phyloP scores from a whole-genome alignment of 2,797 vertebrate genomes.

The Bucorvus abyssinicus region DNA sequence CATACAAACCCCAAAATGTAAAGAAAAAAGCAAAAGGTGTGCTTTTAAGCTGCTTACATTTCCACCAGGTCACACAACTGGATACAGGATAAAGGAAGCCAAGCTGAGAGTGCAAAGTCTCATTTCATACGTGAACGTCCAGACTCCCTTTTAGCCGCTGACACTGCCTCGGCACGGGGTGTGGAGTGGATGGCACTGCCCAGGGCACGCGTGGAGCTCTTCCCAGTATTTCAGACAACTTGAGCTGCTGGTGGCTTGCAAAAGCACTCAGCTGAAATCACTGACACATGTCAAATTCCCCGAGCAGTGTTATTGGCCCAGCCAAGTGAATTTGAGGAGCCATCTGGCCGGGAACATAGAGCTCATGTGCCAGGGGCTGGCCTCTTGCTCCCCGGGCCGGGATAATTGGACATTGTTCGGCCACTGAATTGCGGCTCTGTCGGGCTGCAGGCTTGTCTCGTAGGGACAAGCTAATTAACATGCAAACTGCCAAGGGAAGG shows the following conservation, averaged over 20 bases:
- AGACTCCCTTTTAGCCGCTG: fast-evolving
- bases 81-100: not conserved
- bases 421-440: conserved; percentile 50
- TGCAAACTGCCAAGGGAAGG: conserved; percentile 21
- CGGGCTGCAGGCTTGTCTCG: not conserved
- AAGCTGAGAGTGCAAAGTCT: not conserved
- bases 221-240: not conserved
- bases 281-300: conserved; percentile 32
- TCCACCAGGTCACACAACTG: not conserved
- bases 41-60: not conserved
- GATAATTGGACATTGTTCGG: conserved; percentile 61
- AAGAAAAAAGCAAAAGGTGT: not conserved
- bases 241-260: not conserved
- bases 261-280: not conserved
- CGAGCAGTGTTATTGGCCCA: not conserved
- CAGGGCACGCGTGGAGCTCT: fast-evolving
- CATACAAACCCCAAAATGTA: not conserved
- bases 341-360: not conserved
- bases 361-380: conserved; percentile 12
- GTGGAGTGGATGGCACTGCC: not conserved
- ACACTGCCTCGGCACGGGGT: not conserved
- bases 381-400: not conserved
- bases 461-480: conserved; percentile 8
- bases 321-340: not conserved
- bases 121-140: fast-evolving